Evolutionary conservation across 1,140 invertebrate species (phyloP), one percentile per base, ranked within the genome.

Genomic region (Anthonomus grandis): DNA sequence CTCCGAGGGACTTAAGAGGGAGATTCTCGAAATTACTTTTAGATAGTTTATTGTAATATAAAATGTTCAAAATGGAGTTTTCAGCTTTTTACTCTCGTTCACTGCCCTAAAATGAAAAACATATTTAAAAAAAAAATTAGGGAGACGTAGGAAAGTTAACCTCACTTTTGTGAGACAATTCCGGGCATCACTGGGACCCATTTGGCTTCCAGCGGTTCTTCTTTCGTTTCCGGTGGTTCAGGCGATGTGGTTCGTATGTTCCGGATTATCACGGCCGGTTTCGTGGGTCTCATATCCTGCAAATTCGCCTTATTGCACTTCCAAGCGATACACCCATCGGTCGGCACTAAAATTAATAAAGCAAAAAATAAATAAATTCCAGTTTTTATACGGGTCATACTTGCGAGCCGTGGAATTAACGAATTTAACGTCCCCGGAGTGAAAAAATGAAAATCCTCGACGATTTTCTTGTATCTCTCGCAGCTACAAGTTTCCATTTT

Each of bases 1-100:
- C 15, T 22, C 23, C 6, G 49, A 60, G n/a, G 62, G 57, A 24
- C 39, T 60, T 21, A 59, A 57, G 41, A 23, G 62, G 41, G 50
- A 60, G 50, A 63, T 63, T 27, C 38, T 63, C 5, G 56, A 56
- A 44, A 41, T 63, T 22, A 23, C 38, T 34, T 57, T 49, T 49
- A 37, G 15, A 13, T 31, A 42, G 21, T 37, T 25, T 47, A n/a
- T n/a, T n/a, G n/a, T n/a, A n/a, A n/a, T n/a, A 8, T 42, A 4
- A 15, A 2, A 17, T 48, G n/a, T 34, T 19, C 36, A 48, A 17
- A 48, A 48, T 19, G 46, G 46, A 34, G 3, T 18, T 10, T 48
- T 6, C 15, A 34, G 27, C 4, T 18, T 8, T 36, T 47, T 48
- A 13, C 27, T 48, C n/a, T 48, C 46, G 21, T 48, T 48, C 1